A percentile compares a stretch with the other conserved stretches of the same genome.
These are phyloP conservation scores for Heliocidaris erythrogramma DNA, from an alignment of 35 echinoderm and acorn worm genomes.

Conservation along the genomic window DNA sequence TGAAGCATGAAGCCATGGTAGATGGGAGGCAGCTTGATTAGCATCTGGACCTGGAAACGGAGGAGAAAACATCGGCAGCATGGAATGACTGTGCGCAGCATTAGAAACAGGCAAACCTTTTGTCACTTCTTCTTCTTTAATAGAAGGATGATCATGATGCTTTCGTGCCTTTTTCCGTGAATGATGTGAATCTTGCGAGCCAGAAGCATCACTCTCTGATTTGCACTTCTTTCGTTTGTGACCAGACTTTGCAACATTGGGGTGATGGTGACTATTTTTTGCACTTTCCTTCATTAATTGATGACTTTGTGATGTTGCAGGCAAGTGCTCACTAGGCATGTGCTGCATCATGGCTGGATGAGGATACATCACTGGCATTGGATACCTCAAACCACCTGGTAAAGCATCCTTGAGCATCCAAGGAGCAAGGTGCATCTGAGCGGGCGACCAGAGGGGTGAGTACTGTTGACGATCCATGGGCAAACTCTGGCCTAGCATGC, in stretches of 20 bases:
- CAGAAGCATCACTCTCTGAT: slow-evolving; percentile 66
- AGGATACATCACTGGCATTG: slow-evolving; percentile 24
- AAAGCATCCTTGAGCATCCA: slow-evolving; percentile 41
- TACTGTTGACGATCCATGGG: slow-evolving; percentile 46
- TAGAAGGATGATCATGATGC: slow-evolving; percentile 52
- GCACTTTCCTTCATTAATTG: not conserved
- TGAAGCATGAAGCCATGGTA: slow-evolving; percentile 17
- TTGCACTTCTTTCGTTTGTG: slow-evolving; percentile 70
- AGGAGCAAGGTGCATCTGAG: not conserved
- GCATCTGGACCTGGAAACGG: slow-evolving; percentile 32
- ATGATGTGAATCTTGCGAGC: slow-evolving; percentile 23
- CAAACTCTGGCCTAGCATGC: slow-evolving; percentile 44
- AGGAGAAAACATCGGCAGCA: slow-evolving; percentile 48
- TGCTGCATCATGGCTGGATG: slow-evolving; percentile 38
- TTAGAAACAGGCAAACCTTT: slow-evolving; percentile 19
- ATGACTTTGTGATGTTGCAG: not conserved
- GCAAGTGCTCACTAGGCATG: not conserved
- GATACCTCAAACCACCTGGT: slow-evolving; percentile 20
- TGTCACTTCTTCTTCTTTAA: slow-evolving; percentile 19
- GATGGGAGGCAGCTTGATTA: slow-evolving; percentile 33
- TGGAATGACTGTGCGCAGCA: slow-evolving; percentile 35
- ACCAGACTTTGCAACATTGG: not conserved
- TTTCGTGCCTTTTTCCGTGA: slow-evolving; percentile 60
- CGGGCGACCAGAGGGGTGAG: slow-evolving; percentile 29
- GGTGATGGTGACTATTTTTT: not conserved